Conservation (phyloP, 2,888 invertebrate species). For the Amphipoea oculea region DNA sequence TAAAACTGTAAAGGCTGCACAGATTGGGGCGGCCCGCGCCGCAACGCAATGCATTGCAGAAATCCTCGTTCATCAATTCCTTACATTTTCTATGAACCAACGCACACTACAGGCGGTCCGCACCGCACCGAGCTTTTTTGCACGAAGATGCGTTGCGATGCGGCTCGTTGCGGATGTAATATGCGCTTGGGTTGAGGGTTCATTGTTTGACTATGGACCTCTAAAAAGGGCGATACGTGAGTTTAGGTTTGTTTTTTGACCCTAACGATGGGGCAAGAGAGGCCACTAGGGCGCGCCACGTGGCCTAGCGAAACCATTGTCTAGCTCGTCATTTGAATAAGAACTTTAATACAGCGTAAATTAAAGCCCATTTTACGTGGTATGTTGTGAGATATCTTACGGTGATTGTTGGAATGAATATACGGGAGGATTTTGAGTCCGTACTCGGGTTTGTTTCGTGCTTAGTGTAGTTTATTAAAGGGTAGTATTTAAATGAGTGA, state of each 20-base stretch:
- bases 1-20: background rate
- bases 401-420: conserved; percentile 36
- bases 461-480: background rate
- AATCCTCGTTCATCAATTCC: background rate
- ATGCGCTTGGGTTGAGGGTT: background rate
- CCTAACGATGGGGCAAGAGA: conserved; percentile 80
- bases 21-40: no score
- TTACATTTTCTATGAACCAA: background rate
- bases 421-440: conserved; percentile 31
- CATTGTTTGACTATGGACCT: conserved; percentile 18
- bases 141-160: background rate
- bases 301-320: conserved; percentile 73
- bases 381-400: conserved; percentile 11
- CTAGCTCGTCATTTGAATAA: conserved; percentile 42
- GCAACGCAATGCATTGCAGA: background rate
- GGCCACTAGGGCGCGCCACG: conserved; percentile 81
- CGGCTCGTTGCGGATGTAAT: background rate
- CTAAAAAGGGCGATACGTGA: conserved; percentile 79
- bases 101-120: background rate
- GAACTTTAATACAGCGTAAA: conserved; percentile 22
- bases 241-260: conserved; percentile 86
- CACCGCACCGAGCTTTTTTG: background rate
- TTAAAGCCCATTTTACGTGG: conserved; percentile 40
- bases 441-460: background rate
- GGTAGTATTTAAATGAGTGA: no score